phyloP scores from a whole-genome alignment of 1,140 invertebrate species.

The Platyscapa corneri region DNA sequence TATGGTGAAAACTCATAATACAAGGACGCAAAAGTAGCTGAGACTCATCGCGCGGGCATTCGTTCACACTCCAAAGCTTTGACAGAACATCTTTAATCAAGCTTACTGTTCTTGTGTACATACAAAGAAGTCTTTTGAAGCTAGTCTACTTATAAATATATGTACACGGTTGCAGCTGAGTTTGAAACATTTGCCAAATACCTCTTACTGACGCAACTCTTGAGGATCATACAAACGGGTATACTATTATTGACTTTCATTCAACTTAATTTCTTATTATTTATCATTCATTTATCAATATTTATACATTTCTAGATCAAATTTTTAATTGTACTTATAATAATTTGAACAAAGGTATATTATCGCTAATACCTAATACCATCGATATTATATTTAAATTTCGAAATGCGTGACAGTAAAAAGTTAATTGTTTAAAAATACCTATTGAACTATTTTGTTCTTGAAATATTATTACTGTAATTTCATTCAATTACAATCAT shows the following conservation, averaged over 20 bases:
- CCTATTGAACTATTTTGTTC: too few relatives aligned
- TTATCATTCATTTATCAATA: background rate
- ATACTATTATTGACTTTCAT: background rate
- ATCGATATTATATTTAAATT: too few relatives aligned
- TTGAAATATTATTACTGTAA: too few relatives aligned
- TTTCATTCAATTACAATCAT: too few relatives aligned
- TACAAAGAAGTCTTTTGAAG: background rate
- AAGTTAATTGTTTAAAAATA: too few relatives aligned
- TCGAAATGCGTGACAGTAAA: too few relatives aligned
- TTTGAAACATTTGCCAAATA: background rate
- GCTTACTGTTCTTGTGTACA: background rate
- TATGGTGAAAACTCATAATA: background rate
- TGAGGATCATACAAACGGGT: background rate
- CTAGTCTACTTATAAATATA: background rate
- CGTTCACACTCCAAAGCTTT: background rate
- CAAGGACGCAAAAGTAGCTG: background rate
- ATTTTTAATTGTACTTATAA: too few relatives aligned
- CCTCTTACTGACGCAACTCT: too few relatives aligned
- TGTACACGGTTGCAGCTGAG: background rate
- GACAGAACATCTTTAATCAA: constrained; percentile 28
- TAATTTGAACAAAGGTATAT: too few relatives aligned
- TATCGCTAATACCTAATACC: too few relatives aligned
- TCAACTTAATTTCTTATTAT: background rate
- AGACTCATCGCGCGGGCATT: background rate
- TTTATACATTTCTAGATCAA: background rate